Conservation (phyloP, 2,888 invertebrate species). For the Syrista parreyssii region DNA sequence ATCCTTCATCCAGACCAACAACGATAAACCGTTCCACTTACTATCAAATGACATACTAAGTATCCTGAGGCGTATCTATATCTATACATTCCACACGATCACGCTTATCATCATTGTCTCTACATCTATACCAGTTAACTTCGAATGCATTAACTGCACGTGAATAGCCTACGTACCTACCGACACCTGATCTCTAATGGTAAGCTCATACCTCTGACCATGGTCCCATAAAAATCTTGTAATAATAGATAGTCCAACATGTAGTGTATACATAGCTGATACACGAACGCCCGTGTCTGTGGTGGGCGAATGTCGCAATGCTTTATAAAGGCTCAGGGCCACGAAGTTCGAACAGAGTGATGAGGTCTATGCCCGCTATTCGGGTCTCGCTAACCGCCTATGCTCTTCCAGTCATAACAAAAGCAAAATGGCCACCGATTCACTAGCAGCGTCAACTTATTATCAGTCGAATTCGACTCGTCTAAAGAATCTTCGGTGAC, state of each 20-base stretch:
- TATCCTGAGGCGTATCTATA: background rate
- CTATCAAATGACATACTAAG: background rate
- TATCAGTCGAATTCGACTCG: background rate
- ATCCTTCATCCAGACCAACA: background rate
- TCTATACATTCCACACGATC: background rate
- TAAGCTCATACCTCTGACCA: slow-evolving; percentile 34
- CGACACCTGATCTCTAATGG: slow-evolving; percentile 37
- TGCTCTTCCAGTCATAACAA: background rate
- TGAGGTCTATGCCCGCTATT: slow-evolving; percentile 47
- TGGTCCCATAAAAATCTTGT: slow-evolving; percentile 27
- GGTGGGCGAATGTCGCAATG: slow-evolving; percentile 33
- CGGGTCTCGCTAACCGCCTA: slow-evolving; percentile 30
- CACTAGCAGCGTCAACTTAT: background rate
- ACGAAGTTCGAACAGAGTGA: slow-evolving; percentile 14
- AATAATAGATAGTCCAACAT: slow-evolving; percentile 38
- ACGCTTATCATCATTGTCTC: background rate
- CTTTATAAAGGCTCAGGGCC: slow-evolving; percentile 44
- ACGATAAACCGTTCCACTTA: background rate
- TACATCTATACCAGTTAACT: background rate
- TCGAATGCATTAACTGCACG: background rate
- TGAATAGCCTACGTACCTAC: background rate
- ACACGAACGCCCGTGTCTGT: background rate
- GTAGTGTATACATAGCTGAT: slow-evolving; percentile 11
- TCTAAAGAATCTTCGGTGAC: background rate
- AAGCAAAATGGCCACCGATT: background rate